Evolutionary conservation across 1,140 invertebrate genomes (phyloP).

Genomic region (Antheraea mylitta): DNA sequence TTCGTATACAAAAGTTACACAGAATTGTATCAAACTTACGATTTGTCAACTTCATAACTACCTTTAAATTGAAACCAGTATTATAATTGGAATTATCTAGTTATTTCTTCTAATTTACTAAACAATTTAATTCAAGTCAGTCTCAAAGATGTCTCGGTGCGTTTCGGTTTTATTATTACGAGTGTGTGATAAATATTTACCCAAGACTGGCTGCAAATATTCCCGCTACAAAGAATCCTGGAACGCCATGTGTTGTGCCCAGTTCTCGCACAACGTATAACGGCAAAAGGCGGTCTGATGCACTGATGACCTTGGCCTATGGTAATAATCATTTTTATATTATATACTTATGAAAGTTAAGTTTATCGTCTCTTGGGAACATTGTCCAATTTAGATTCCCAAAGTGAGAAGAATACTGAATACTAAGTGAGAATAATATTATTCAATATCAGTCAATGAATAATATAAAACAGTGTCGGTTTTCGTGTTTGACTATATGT

Average conservation of each 20-base stretch:
- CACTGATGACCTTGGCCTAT: constrained; percentile 80
- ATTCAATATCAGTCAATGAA: no score
- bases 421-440: no score
- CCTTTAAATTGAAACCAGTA: constrained; percentile 61
- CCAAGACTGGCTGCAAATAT: constrained; percentile 85
- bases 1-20: neutral
- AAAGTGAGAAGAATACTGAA: no score
- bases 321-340: constrained; percentile 23
- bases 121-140: constrained; percentile 40
- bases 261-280: constrained; percentile 90
- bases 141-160: constrained; percentile 33
- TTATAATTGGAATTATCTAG: constrained; percentile 57
- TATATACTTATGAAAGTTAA: no score
- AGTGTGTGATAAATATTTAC: constrained; percentile 59
- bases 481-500: no score
- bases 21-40: neutral
- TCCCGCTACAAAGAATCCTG: constrained; percentile 94
- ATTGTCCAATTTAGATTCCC: no score
- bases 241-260: constrained; percentile 84
- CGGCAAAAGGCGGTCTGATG: constrained; percentile 86
- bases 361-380: no score
- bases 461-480: no score
- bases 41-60: neutral
- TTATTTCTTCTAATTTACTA: constrained; percentile 45
- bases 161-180: constrained; percentile 23